phyloP scores from a whole-genome alignment of 2,888 invertebrate species.

The Mechanitis messenoides region DNA sequence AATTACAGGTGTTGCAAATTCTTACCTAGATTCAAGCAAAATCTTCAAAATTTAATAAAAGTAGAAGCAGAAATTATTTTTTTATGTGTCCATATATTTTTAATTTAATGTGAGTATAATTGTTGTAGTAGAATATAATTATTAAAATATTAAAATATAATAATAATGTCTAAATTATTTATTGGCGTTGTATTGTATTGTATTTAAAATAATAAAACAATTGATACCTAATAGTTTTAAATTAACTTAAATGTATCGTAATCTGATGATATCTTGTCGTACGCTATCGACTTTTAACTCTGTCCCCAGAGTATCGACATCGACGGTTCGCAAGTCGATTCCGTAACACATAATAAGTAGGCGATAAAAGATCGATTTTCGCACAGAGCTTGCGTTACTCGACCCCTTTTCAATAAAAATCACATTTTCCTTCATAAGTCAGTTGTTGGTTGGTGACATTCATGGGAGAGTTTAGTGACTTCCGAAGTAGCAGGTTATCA shows the following conservation, averaged over 20 bases:
- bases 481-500: conserved; percentile 76
- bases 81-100: too few species aligned
- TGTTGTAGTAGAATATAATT: too few species aligned
- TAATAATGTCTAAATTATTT: too few species aligned
- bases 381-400: conserved; percentile 53
- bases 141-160: too few species aligned
- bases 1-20: too few species aligned
- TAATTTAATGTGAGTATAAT: too few species aligned
- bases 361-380: conserved; percentile 58
- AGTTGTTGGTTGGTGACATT: conserved; percentile 66
- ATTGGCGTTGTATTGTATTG: too few species aligned
- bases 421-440: conserved; percentile 67
- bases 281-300: conserved; percentile 15
- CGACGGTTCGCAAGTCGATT: conserved; percentile 42
- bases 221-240: too few species aligned
- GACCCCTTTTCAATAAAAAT: conserved; percentile 70
- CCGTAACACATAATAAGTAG: conserved; percentile 47
- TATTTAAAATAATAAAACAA: too few species aligned
- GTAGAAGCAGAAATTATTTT: too few species aligned
- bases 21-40: too few species aligned
- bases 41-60: too few species aligned
- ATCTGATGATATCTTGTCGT: neutral
- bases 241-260: neutral
- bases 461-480: conserved; percentile 73
- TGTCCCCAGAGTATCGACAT: conserved; percentile 30